phyloP scores from a whole-genome alignment of 1,140 invertebrate species.

The Micrasema longulum region DNA sequence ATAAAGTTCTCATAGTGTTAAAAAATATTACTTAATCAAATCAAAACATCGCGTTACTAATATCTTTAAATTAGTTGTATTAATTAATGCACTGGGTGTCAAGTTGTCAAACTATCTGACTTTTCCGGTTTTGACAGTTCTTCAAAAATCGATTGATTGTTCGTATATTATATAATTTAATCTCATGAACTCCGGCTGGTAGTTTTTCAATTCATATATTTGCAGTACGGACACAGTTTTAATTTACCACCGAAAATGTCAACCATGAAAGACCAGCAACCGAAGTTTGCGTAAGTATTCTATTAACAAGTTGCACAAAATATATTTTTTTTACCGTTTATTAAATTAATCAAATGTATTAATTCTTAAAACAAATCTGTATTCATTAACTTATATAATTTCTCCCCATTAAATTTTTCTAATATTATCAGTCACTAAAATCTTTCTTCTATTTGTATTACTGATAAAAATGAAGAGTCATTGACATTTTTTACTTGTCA shows the following conservation, averaged over 20 bases:
- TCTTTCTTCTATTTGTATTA: too few species aligned
- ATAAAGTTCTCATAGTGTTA: background rate
- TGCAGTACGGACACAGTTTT: conserved; percentile 6
- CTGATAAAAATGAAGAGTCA: background rate
- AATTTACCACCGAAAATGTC: conserved; percentile 15
- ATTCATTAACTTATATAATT: too few species aligned
- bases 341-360: too few species aligned
- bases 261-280: conserved; percentile 10
- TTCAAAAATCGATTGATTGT: conserved; percentile 40
- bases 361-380: too few species aligned
- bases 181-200: background rate
- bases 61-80: too few species aligned
- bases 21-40: background rate
- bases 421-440: background rate
- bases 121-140: conserved; percentile 37
- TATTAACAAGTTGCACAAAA: too few species aligned
- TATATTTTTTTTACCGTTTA: too few species aligned
- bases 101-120: background rate
- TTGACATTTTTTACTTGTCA: background rate
- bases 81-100: too few species aligned
- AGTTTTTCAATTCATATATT: conserved; percentile 8
- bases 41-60: background rate
- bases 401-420: too few species aligned
- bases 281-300: conserved; percentile 35
- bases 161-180: conserved; percentile 40